Percentiles rank a stretch among this genome's conserved stretches.
Conservation (phyloP, 2,113 vertebrate genomes). For the mouse (Mus musculus) region DNA sequence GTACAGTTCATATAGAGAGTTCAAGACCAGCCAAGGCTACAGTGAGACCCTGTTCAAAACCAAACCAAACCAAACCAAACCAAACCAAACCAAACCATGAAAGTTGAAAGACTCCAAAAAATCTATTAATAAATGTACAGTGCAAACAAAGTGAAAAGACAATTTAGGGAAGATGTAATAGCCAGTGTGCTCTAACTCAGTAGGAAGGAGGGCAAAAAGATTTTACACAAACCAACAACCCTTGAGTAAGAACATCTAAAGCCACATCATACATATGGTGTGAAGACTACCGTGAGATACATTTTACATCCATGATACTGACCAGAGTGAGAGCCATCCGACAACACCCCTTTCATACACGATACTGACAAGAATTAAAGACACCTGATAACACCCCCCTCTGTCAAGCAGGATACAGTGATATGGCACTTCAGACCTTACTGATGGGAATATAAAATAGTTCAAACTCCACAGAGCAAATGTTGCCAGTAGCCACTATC, state of each 20-base stretch:
- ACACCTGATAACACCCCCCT: background rate
- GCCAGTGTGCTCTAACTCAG: background rate
- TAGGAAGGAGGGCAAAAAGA: background rate
- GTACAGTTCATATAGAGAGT: background rate
- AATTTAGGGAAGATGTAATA: background rate
- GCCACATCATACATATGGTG: background rate
- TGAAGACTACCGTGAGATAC: background rate
- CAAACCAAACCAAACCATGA: background rate
- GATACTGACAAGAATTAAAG: background rate
- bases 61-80: background rate
- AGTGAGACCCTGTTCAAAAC: background rate
- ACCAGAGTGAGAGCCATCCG: background rate
- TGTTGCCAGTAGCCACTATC: background rate
- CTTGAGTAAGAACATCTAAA: constrained; percentile 34
- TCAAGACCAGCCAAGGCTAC: background rate
- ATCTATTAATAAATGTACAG: background rate
- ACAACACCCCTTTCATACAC: background rate
- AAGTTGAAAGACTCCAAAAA: background rate
- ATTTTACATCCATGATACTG: background rate
- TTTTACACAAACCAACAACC: background rate
- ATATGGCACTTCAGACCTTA: background rate
- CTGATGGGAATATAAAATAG: background rate
- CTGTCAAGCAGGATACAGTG: background rate
- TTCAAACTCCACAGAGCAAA: background rate
- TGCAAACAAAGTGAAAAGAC: background rate